Conservation (phyloP, 2,113 vertebrate genomes). For the Picathartes gymnocephalus region DNA sequence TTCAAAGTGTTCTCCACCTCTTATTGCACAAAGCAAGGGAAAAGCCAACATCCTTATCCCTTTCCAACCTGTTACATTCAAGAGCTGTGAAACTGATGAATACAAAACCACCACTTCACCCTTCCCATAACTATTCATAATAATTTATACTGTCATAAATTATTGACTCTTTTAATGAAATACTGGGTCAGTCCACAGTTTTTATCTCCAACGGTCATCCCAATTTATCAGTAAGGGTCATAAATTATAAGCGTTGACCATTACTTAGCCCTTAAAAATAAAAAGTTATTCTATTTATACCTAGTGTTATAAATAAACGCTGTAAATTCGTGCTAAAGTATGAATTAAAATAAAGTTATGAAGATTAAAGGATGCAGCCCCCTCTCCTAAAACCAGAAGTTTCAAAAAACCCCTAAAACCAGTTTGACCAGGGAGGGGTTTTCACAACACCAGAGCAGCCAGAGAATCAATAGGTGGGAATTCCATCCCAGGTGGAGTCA, state of each 20-base stretch:
- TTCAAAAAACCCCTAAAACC: no score
- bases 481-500: no score
- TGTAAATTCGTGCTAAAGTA: no score
- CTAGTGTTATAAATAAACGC: no score
- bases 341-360: no score
- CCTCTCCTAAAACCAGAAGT: no score
- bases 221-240: neutral
- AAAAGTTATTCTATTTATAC: neutral
- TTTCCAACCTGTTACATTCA: neutral
- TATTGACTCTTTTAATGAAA: neutral
- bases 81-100: neutral
- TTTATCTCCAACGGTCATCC: neutral
- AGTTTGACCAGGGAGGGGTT: no score
- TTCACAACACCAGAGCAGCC: no score
- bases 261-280: neutral
- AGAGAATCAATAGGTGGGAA: no score
- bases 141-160: neutral
- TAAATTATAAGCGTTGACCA: neutral
- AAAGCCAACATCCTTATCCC: neutral
- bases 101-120: neutral
- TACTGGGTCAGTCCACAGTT: neutral
- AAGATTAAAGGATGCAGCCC: no score
- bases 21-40: neutral
- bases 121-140: neutral
- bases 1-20: neutral